Evolutionary conservation across 2,113 vertebrate species (phyloP).

Genomic region (Zapornia atra): DNA sequence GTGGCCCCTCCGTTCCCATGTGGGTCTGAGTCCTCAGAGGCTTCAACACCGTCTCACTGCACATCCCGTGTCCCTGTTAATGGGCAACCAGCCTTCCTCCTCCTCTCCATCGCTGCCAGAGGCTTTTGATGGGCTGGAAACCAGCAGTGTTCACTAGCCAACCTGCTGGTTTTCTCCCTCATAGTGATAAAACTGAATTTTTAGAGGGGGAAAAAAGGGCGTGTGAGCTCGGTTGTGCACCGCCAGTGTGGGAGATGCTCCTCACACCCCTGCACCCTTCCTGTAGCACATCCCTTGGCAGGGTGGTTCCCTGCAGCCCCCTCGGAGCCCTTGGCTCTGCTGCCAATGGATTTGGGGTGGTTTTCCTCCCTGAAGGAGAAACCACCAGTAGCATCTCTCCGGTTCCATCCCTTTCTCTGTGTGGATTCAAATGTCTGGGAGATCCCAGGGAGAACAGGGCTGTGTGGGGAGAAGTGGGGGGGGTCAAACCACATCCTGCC

Average conservation of each 20-base stretch:
- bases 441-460: rapidly evolving
- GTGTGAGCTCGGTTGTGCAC: rapidly evolving
- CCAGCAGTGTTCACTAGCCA: no score
- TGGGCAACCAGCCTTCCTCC: background rate
- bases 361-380: background rate
- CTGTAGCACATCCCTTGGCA: rapidly evolving
- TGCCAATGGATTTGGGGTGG: background rate
- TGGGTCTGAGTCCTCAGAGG: background rate
- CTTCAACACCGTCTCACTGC: background rate
- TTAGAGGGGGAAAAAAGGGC: background rate
- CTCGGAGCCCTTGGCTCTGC: background rate
- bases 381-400: rapidly evolving
- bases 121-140: background rate
- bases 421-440: rapidly evolving
- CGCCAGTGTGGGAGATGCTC: rapidly evolving
- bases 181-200: no score
- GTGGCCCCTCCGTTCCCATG: rapidly evolving
- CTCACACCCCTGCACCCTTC: no score
- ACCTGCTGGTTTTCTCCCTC: rapidly evolving
- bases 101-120: background rate
- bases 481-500: rapidly evolving
- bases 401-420: rapidly evolving
- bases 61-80: rapidly evolving
- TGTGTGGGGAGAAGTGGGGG: background rate
- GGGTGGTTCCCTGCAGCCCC: background rate